Percentiles rank a stretch among this genome's conserved stretches.
Conservation (phyloP, 1,140 invertebrate species). For the Physella acuta region DNA sequence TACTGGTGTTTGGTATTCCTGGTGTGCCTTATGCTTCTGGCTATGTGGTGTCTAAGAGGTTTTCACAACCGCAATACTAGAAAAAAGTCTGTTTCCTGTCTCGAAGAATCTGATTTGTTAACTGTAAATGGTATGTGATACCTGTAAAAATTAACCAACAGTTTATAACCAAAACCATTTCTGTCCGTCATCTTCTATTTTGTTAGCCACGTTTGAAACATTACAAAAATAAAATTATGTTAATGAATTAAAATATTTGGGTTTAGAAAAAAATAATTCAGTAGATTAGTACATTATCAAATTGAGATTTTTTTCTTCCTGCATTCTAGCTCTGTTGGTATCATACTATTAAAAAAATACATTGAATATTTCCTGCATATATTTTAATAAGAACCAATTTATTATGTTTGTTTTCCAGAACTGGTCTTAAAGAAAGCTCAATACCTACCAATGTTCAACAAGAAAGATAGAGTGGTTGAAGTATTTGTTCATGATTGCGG, state of each 20-base stretch:
- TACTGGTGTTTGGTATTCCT: constrained; percentile 24
- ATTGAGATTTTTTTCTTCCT: no score
- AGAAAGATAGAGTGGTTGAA: constrained; percentile 9
- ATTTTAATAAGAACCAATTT: no score
- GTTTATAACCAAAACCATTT: no score
- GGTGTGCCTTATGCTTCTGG: constrained; percentile 13
- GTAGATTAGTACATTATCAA: no score
- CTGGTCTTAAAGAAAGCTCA: constrained; percentile 14
- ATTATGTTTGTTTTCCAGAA: constrained; percentile 17
- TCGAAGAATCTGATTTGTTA: not conserved
- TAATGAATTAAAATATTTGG: no score
- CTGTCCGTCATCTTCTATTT: no score
- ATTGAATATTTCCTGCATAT: no score
- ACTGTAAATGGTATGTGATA: constrained; percentile 22
- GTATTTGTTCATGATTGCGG: constrained; percentile 22
- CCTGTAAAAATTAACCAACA: not conserved
- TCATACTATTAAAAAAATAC: no score
- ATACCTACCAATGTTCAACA: constrained; percentile 26
- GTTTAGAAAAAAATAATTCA: no score
- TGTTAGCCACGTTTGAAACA: no score
- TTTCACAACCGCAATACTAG: constrained; percentile 4
- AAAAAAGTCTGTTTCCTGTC: not conserved
- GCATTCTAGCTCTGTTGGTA: no score
- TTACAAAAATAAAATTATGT: no score
- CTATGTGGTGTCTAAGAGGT: constrained; percentile 19